phyloP scores from a whole-genome alignment of 64 coral and sea anemone species.

The Anthopleura sola region DNA sequence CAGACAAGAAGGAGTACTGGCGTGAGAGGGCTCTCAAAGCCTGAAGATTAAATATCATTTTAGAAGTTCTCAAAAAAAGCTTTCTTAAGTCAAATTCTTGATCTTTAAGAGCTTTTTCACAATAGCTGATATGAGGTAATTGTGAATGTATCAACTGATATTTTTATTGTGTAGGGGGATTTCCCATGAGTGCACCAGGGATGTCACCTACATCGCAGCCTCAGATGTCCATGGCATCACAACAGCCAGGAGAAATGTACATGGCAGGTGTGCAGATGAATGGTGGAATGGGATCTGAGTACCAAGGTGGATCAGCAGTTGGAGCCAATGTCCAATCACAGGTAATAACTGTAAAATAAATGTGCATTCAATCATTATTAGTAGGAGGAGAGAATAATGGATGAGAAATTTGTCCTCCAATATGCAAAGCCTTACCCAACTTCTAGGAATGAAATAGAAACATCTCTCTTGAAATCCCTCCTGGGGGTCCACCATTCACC shows the following conservation, averaged over 20 bases:
- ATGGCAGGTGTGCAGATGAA: conserved; percentile 92
- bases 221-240: conserved; percentile 82
- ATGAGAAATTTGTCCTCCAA: no score
- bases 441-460: no score
- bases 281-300: conserved; percentile 81
- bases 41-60: no score
- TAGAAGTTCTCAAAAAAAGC: no score
- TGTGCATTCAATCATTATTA: not conserved
- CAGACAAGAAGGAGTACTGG: no score
- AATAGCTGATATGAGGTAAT: no score
- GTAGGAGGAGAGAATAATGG: not conserved
- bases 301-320: conserved; percentile 76
- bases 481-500: no score
- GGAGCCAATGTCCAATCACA: conserved; percentile 96
- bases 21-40: no score
- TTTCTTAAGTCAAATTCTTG: no score
- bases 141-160: not conserved
- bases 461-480: no score
- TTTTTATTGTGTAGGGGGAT: conserved; percentile 23
- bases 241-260: conserved; percentile 83
- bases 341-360: conserved; percentile 40
- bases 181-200: conserved; percentile 55
- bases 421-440: no score
- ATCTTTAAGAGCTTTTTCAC: no score
- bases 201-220: conserved; percentile 74